Evolutionary conservation across 2,113 vertebrate species (phyloP), one percentile per base, ranked within the genome.

Genomic region (Strigops habroptila): DNA sequence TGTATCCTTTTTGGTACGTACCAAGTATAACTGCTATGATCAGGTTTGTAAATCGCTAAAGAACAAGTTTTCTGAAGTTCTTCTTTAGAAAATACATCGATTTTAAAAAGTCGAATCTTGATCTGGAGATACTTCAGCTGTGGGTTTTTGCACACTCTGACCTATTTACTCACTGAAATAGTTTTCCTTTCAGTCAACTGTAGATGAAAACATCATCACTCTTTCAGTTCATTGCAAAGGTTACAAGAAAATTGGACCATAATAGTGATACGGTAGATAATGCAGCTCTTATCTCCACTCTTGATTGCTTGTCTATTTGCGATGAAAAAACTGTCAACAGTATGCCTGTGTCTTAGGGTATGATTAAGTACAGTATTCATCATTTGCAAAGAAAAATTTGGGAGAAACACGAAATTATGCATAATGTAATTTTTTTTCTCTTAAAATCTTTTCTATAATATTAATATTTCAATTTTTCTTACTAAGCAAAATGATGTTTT

Each of bases 1-100:
- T 37, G 97, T 98, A 82, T 98, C 98, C 55, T 99, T 99, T 95
- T 97, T 99, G 94, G 99, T 99, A 98, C 97, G 99, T 98, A 84
- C 88, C 41, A n/a, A 6, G 17, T 75, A 12, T 27, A 33, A 41
- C 14, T 23, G 33, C 3, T 79, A 27, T 46, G 31, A 39, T 63
- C 37, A 63, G 18, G 7, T 31, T 57, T 55, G 12, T 59, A 73
- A 82, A 55, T 65, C 57, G 31, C 14, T 65, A 19, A 55, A 83
- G 30, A 60, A 4, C 14, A 46, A 35, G 6, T 55, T 91, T 88
- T 55, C 22, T 80, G 49, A 79, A 65, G 59, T 28, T 82, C 63
- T 71, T 57, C 9, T 69, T 70, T 49, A 49, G 48, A 43, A 75
- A 83, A 18, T 46, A 6, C 1, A 8, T 35, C 25, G 3, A 6